Evolutionary conservation across 2,888 invertebrate species (phyloP).

Genomic region (Hyposoter dolosus): DNA sequence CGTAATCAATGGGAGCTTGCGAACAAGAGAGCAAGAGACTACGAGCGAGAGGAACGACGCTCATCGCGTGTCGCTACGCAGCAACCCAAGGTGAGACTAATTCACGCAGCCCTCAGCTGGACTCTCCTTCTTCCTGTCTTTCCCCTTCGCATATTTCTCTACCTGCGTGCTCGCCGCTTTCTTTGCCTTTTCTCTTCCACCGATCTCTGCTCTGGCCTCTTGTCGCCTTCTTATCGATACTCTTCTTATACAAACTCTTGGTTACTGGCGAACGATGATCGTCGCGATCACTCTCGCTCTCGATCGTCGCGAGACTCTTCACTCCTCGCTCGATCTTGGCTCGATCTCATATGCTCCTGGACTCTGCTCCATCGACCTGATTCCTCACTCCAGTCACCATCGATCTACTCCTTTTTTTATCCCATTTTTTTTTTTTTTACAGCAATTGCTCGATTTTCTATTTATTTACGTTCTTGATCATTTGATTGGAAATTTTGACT

Average conservation of each 20-base stretch:
- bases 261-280: not conserved
- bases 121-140: slow-evolving; percentile 42
- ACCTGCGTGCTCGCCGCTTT: slow-evolving; percentile 10
- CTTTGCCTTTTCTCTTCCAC: slow-evolving; percentile 19
- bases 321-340: slow-evolving; percentile 10
- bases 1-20: slow-evolving; percentile 82
- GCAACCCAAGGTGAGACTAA: slow-evolving; percentile 27
- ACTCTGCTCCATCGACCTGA: not conserved
- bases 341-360: slow-evolving; percentile 11
- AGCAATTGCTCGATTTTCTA: not conserved
- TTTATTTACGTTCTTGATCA: not conserved
- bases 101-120: slow-evolving; percentile 64
- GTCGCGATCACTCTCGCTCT: no score
- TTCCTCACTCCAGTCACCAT: not conserved
- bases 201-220: not conserved
- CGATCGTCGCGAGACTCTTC: not conserved
- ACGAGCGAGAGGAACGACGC: slow-evolving; percentile 36
- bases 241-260: not conserved
- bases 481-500: not conserved
- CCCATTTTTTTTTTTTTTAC: not conserved
- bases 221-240: no score
- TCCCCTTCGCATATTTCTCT: slow-evolving; percentile 12
- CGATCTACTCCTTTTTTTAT: not conserved
- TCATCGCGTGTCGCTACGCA: slow-evolving; percentile 52
- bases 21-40: slow-evolving; percentile 19